Percentiles rank a stretch among this genome's conserved stretches.
These are phyloP conservation scores for Merluccius polli DNA, from an alignment of 2,797 vertebrate species.

Conservation along the genomic window DNA sequence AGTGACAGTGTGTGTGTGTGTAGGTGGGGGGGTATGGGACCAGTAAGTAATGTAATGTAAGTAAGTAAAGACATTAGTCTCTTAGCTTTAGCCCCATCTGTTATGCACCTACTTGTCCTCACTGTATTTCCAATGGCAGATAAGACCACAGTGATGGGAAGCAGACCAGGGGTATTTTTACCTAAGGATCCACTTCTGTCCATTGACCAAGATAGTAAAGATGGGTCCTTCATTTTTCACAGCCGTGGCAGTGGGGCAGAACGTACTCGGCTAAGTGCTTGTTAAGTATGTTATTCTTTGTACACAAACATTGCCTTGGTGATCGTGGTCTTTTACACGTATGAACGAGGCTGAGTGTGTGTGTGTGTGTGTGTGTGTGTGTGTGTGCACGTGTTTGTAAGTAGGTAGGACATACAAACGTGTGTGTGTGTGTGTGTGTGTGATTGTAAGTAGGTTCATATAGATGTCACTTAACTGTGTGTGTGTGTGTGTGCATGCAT, in stretches of 20 bases:
- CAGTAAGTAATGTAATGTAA: too few species aligned
- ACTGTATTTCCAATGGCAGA: slow-evolving; percentile 68
- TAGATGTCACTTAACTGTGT: neutral
- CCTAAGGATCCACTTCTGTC: slow-evolving; percentile 75
- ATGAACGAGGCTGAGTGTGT: slow-evolving; percentile 5
- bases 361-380: slow-evolving; percentile 8
- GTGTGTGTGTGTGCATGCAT: neutral
- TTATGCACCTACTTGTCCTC: slow-evolving; percentile 34
- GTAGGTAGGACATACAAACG: neutral
- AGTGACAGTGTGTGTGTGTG: too few species aligned
- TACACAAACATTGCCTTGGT: slow-evolving; percentile 58
- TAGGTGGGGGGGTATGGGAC: too few species aligned
- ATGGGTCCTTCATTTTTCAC: slow-evolving; percentile 67
- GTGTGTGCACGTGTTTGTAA: neutral
- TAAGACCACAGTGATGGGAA: slow-evolving; percentile 72
- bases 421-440: slow-evolving; percentile 1
- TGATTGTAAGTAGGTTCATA: neutral
- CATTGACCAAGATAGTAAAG: slow-evolving; percentile 73
- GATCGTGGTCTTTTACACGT: slow-evolving; percentile 41
- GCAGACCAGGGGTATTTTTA: slow-evolving; percentile 76
- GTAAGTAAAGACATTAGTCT: slow-evolving; percentile 17
- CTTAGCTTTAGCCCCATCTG: slow-evolving; percentile 18
- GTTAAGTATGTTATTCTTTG: slow-evolving; percentile 67
- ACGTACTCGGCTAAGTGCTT: slow-evolving; percentile 78
- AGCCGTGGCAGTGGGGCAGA: slow-evolving; percentile 50